phyloP scores from a whole-genome alignment of 2,113 vertebrate genomes.

The Sorex fumeus region DNA sequence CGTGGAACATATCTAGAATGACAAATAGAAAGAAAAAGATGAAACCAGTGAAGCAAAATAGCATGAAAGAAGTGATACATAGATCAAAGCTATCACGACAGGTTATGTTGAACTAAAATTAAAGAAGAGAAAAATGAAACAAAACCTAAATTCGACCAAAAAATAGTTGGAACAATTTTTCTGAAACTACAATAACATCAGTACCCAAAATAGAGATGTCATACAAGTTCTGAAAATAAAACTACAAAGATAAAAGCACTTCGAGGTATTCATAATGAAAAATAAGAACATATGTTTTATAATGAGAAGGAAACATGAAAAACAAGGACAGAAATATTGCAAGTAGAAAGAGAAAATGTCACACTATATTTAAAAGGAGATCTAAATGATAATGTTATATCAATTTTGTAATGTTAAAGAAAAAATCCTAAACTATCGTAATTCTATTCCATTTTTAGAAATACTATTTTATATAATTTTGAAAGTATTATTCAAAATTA shows the following conservation, averaged over 20 bases:
- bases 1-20: neutral
- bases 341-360: slow-evolving; percentile 5
- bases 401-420: neutral
- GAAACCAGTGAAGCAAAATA: slow-evolving; percentile 18
- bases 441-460: neutral
- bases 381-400: neutral
- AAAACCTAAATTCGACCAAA: neutral
- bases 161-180: neutral
- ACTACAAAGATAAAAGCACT: neutral
- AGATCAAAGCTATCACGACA: neutral
- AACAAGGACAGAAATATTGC: slow-evolving; percentile 5
- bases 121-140: neutral
- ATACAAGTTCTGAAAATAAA: neutral
- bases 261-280: neutral
- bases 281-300: neutral
- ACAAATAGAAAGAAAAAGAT: neutral
- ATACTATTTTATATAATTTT: neutral
- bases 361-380: slow-evolving; percentile 28
- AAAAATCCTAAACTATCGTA: neutral
- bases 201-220: neutral
- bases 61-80: neutral
- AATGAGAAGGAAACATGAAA: neutral
- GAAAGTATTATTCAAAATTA: neutral
- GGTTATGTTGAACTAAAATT: neutral
- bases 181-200: neutral